A percentile compares a stretch with the other conserved stretches of the same genome.
Evolutionary conservation across 2,888 invertebrate species (phyloP).

Genomic region (Eristalis tenax): DNA sequence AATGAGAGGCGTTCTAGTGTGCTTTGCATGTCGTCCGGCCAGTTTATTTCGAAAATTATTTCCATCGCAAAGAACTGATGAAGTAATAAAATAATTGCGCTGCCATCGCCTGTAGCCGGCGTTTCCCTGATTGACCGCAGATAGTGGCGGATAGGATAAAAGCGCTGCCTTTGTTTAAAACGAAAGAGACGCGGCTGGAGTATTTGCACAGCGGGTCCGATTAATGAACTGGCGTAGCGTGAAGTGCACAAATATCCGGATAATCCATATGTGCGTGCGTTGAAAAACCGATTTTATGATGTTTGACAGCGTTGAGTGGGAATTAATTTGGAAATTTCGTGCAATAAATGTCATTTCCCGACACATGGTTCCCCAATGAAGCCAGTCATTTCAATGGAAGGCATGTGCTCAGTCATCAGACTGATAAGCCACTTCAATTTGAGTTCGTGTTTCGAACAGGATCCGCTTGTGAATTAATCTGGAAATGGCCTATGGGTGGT

Average conservation of each 20-base stretch:
- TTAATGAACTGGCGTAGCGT: not conserved
- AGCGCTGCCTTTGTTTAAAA: not conserved
- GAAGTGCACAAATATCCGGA: not conserved
- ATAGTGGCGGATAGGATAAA: not conserved
- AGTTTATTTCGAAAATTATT: not conserved
- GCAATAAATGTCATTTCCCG: not conserved
- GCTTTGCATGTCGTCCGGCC: no score
- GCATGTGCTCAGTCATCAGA: no score
- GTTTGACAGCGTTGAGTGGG: not conserved
- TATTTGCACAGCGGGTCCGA: not conserved
- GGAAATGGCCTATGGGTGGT: no score
- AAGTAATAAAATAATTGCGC: not conserved
- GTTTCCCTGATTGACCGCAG: not conserved
- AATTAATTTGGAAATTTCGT: not conserved
- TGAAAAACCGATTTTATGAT: not conserved
- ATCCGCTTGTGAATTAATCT: no score
- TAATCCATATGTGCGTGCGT: no score
- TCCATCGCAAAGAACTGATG: not conserved
- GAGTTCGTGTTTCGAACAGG: no score
- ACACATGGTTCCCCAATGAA: no score
- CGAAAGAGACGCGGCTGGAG: not conserved
- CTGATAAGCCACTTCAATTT: no score
- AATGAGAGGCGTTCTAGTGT: no score
- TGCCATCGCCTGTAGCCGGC: not conserved
- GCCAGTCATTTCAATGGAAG: no score